Percentiles rank a stretch among this genome's conserved stretches.
Evolutionary conservation across 2,888 invertebrate genomes (phyloP).

Genomic region (Acanthosoma haemorrhoidale): DNA sequence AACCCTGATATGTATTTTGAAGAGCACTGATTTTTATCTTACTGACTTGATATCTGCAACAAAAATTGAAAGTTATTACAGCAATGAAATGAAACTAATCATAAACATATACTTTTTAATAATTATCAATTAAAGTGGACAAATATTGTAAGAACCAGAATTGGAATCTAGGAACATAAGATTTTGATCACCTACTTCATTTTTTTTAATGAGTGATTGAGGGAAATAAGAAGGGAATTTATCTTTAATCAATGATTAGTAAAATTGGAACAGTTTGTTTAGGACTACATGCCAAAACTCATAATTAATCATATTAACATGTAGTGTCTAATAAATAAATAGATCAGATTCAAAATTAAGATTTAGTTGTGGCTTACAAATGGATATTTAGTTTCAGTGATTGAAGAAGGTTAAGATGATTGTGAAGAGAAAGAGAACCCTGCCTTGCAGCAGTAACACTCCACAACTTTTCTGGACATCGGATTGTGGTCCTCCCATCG

Average conservation of each 20-base stretch:
- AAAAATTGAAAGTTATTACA: neutral
- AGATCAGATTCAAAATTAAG: neutral
- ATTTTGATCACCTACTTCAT: too few relatives aligned
- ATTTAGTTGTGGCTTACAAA: neutral
- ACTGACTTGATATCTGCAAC: conserved; percentile 4
- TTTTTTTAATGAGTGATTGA: too few relatives aligned
- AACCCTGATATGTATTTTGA: conserved; percentile 17
- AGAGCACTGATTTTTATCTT: conserved; percentile 13
- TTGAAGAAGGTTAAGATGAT: neutral
- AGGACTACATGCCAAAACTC: too few relatives aligned
- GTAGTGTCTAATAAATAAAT: neutral
- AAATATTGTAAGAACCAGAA: too few relatives aligned
- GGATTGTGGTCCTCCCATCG: neutral
- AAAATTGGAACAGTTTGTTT: too few relatives aligned
- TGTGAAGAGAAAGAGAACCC: neutral
- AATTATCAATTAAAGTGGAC: too few relatives aligned
- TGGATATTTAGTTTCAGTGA: neutral
- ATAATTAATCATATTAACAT: too few relatives aligned
- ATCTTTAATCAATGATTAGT: too few relatives aligned
- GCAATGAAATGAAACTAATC: too few relatives aligned
- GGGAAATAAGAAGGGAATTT: too few relatives aligned
- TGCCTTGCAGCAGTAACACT: neutral
- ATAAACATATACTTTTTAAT: too few relatives aligned
- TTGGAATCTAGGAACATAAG: too few relatives aligned
- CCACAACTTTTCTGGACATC: conserved; percentile 13